Base-by-base conservation (phyloP, 2,113 vertebrate genomes). In the Morone saxatilis region DNA sequence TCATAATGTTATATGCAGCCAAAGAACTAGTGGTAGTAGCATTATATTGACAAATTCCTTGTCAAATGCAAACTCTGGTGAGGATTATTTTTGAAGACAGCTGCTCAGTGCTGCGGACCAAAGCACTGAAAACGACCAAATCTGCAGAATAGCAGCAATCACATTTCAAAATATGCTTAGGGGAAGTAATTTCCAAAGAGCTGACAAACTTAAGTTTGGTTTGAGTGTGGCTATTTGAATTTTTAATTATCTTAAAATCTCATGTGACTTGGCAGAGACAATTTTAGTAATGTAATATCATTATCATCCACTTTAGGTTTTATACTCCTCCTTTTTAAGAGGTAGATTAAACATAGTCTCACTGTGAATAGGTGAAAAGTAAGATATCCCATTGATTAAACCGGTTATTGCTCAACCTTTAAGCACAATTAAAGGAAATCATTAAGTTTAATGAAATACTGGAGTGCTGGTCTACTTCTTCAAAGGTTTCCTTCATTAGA, bases 361-460 rank as follows among this genome's bases (percentile, higher is more conserved):
- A 38, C 22, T 67, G 60, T 59, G 45, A 67, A 75, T 13, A 62
- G 62, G n/a, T 75, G 31, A 51, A 40, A 70, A 57, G 48, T 50
- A 61, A 84, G 43, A 57, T 69, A 75, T 69, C 36, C 14, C 68
- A 72, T 57, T 77, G 62, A 87, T 76, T 76, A 81, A 80, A 67
- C 47, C 71, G 47, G 59, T 81, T 86, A 80, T 83, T 73, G 78
- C 82, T 83, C 74, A 80, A 88, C 83, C 84, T 89, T 89, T 86
- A 73, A 84, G 80, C 66, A 71, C 81, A 91, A 91, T 92, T 94
- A 93, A 89, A 93, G 89, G 79, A 89, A 91, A 93, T 93, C 91
- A 86, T 93, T 94, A 89, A 5, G 47, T 90, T 78, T 92, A 94
- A 95, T 95, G 85, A 91, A 91, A 92, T 68, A 88, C 48, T 70